Evolutionary conservation across 1,140 invertebrate genomes (phyloP).

Genomic region (Cydia amplana): DNA sequence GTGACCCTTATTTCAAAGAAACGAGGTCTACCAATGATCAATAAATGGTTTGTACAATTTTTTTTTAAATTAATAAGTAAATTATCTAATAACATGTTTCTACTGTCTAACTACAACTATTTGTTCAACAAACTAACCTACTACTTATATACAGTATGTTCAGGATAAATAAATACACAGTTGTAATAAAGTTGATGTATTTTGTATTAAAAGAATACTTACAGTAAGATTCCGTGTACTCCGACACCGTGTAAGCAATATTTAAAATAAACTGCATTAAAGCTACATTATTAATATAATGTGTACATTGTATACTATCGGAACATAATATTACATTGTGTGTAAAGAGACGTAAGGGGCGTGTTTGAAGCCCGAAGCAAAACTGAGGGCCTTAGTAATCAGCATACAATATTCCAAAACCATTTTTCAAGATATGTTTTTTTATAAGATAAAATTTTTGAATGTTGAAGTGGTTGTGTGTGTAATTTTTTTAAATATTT

Average conservation of each 20-base stretch:
- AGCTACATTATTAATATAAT: neutral
- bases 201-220: conserved; percentile 61
- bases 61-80: too few species aligned
- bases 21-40: neutral
- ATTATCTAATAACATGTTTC: neutral
- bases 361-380: too few species aligned
- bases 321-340: neutral
- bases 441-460: too few species aligned
- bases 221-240: conserved; percentile 50
- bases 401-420: too few species aligned
- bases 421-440: too few species aligned
- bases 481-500: neutral
- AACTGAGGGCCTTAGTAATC: too few species aligned
- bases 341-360: neutral
- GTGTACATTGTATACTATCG: neutral
- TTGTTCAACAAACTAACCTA: neutral
- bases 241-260: conserved; percentile 47
- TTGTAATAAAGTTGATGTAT: conserved; percentile 39
- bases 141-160: conserved; percentile 20
- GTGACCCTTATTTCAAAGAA: neutral
- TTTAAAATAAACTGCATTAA: conserved; percentile 58
- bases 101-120: conserved; percentile 25
- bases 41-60: neutral
- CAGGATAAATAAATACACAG: conserved; percentile 46
- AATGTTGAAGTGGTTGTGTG: too few species aligned